Evolutionary conservation across 2,888 invertebrate species (phyloP), one percentile per base, ranked within the genome.

Genomic region (Diarsia rubi): DNA sequence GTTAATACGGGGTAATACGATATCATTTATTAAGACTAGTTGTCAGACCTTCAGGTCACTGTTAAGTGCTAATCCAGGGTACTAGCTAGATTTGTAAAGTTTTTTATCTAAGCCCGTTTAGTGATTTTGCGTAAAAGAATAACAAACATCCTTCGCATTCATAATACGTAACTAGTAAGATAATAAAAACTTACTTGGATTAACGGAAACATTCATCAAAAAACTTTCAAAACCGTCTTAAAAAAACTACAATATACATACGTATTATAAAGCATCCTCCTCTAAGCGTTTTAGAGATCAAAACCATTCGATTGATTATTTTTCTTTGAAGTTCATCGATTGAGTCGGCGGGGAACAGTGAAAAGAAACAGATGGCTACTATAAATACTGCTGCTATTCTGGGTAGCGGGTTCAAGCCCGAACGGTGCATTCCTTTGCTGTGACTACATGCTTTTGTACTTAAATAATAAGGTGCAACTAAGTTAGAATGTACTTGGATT

Each of bases 351-450:
- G 57, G 54, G 66, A 37, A 81, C 79, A 63, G 80, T 90, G 90
- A 92, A 89, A 91, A 87, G 88, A 91, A 91, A 82, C 91, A 93
- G 91, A 88, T 89, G 88, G 86, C 73, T 37, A 73, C 87, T 85
- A 88, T 86, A 77, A 79, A 85, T 86, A 82, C 74, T 68, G 74
- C 14, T 65, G 85, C 91, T 92, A 91, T 91, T 91, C 86, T 88
- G 80, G 84, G 88, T 83, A 83, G 83, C 82, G 83, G 86, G 86
- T 87, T 88, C 87, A 85, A 88, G 79, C 86, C 88, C 86, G 78
- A 74, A 66, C 66, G 57, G 47, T 81, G 86, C 88, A 88, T 88
- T 88, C 88, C 78, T 79, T 16, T 42, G 66, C 77, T 42, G 47
- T 77, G 88, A 86, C 75, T 79, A 80, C 80, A 79, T 24, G 77